phyloP scores from a whole-genome alignment of 2,797 vertebrate genomes.

The Sphenopsis melanotis region DNA sequence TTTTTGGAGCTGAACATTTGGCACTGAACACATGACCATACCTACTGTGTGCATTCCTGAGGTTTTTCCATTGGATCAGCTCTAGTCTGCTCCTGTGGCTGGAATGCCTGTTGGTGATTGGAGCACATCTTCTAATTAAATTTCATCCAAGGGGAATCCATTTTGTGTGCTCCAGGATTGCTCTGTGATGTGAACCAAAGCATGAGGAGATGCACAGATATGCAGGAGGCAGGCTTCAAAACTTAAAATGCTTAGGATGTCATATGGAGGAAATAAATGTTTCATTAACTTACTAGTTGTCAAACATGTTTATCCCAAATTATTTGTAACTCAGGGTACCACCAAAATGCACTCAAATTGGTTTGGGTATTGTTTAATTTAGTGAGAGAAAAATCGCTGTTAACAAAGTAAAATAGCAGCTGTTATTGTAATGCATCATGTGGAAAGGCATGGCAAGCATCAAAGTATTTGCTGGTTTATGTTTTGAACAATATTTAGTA shows the following conservation, averaged over 20 bases:
- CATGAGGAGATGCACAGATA: background rate
- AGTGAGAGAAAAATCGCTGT: background rate
- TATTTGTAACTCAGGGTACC: background rate
- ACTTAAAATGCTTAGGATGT: background rate
- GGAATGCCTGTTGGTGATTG: background rate
- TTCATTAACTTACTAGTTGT: background rate
- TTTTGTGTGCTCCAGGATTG: background rate
- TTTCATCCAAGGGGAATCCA: background rate
- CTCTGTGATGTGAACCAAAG: background rate
- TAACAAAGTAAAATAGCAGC: constrained; percentile 20
- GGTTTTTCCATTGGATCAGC: background rate
- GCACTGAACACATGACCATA: background rate
- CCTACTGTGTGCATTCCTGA: background rate
- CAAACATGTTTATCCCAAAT: background rate
- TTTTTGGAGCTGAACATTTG: background rate
- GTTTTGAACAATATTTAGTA: background rate
- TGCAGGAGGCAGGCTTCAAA: background rate
- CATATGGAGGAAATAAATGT: background rate
- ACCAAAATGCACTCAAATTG: background rate
- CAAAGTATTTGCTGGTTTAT: background rate
- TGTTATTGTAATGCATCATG: background rate
- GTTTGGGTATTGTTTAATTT: constrained; percentile 13
- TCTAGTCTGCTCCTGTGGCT: background rate
- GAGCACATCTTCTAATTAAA: background rate
- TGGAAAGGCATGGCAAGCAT: background rate